Conservation (phyloP, 1,140 invertebrate species). For the Neuroterus valhalla region DNA sequence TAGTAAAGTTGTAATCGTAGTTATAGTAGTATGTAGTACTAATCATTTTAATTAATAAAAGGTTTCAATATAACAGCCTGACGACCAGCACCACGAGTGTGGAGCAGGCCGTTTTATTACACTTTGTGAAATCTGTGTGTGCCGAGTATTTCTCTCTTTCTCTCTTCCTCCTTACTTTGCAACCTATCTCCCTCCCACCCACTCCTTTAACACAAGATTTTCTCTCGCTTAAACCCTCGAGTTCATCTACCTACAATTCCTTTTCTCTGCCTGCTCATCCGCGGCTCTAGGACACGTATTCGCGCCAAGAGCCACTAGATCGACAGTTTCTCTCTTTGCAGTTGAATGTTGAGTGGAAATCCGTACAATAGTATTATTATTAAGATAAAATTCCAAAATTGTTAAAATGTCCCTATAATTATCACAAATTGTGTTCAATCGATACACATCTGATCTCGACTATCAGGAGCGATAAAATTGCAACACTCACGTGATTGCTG, state of each 20-base stretch:
- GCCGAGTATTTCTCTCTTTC: constrained; percentile 61
- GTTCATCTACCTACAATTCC: constrained; percentile 44
- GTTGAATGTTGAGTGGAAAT: constrained; percentile 19
- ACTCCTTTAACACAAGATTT: constrained; percentile 33
- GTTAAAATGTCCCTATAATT: constrained; percentile 25
- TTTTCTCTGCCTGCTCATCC: constrained; percentile 32
- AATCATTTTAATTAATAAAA: constrained; percentile 63
- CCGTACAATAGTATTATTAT: constrained; percentile 29
- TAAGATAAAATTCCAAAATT: constrained; percentile 29
- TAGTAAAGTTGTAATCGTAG: constrained; percentile 56
- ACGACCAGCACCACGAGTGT: constrained; percentile 51
- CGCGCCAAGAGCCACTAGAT: constrained; percentile 53
- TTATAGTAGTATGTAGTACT: constrained; percentile 57
- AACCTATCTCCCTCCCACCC: constrained; percentile 34
- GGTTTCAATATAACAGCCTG: constrained; percentile 69
- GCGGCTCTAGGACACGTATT: constrained; percentile 43
- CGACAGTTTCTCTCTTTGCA: constrained; percentile 31
- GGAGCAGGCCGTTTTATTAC: constrained; percentile 41
- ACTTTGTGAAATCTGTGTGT: constrained; percentile 59
- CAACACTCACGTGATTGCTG: not conserved
- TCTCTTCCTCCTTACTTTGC: constrained; percentile 29
- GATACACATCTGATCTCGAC: not conserved
- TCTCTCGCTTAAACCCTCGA: constrained; percentile 44
- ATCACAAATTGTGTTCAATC: constrained; percentile 25
- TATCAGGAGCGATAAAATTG: constrained; percentile 3